Conservation (phyloP, 2,797 vertebrate species). For the Sibirionetta formosa region DNA sequence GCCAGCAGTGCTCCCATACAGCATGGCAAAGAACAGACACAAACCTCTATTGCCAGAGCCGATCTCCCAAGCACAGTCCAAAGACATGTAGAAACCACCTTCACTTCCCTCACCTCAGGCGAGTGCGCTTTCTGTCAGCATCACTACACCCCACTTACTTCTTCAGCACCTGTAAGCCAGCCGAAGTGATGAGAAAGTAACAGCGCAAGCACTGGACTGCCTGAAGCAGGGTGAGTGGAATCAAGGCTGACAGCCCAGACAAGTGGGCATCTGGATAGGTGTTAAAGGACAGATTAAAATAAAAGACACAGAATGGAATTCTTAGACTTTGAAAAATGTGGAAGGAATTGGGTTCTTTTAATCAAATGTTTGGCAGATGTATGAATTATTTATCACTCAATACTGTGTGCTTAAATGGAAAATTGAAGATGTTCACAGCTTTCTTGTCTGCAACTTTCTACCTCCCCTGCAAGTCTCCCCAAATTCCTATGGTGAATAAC, state of each 20-base stretch:
- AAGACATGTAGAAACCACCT: not conserved
- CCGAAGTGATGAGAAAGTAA: conserved; percentile 59
- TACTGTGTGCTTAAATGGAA: conserved; percentile 83
- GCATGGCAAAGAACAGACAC: not conserved
- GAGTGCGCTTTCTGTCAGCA: not conserved
- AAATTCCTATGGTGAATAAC: not conserved
- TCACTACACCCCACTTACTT: not conserved
- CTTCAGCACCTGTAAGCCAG: not conserved
- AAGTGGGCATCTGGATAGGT: conserved; percentile 64
- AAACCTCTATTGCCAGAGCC: not conserved
- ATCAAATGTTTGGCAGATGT: conserved; percentile 85
- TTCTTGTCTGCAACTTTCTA: conserved; percentile 57
- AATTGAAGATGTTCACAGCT: conserved; percentile 75
- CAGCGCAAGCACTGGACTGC: conserved; percentile 7
- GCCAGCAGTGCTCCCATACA: not conserved
- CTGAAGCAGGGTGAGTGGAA: conserved; percentile 46
- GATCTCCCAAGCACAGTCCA: not conserved
- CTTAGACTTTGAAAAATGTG: conserved; percentile 81
- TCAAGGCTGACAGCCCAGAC: conserved; percentile 66
- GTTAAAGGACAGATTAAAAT: conserved; percentile 77
- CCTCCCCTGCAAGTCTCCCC: not conserved
- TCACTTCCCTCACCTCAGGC: fast-evolving
- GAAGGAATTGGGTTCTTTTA: conserved; percentile 82
- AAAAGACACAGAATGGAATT: conserved; percentile 78
- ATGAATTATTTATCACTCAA: conserved; percentile 88